Conservation (phyloP, 2,888 invertebrate species). For the Serripes groenlandicus region DNA sequence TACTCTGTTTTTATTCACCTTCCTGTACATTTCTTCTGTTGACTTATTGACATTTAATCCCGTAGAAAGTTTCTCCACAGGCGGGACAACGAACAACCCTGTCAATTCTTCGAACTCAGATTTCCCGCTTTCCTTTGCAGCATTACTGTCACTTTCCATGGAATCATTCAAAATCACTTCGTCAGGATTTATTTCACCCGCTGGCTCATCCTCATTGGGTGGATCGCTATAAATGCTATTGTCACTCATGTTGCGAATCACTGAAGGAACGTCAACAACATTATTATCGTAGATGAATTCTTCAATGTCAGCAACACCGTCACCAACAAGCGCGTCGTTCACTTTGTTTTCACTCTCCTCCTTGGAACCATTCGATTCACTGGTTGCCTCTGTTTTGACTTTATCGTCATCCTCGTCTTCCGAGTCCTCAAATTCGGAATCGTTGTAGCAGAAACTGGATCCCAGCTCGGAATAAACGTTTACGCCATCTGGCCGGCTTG, state of each 20-base stretch:
- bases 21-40: constrained; percentile 5
- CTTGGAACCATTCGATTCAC: background rate
- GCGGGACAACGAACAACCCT: background rate
- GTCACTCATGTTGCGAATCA: background rate
- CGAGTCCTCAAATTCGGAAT: constrained; percentile 24
- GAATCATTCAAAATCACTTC: background rate
- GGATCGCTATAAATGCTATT: constrained; percentile 20
- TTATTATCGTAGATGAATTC: constrained; percentile 14
- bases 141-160: background rate
- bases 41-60: background rate
- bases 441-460: constrained; percentile 27
- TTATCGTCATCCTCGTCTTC: constrained; percentile 9
- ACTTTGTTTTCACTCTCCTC: background rate
- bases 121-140: background rate
- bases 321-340: background rate
- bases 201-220: constrained; percentile 5
- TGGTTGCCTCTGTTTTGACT: background rate
- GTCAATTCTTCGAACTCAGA: background rate
- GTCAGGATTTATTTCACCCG: background rate
- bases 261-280: background rate
- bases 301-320: background rate
- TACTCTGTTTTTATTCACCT: background rate
- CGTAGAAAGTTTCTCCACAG: background rate
- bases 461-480: constrained; percentile 31
- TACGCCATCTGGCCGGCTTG: background rate